Conservation (phyloP, 1,140 invertebrate species). For the Brevipalpus yothersi region DNA sequence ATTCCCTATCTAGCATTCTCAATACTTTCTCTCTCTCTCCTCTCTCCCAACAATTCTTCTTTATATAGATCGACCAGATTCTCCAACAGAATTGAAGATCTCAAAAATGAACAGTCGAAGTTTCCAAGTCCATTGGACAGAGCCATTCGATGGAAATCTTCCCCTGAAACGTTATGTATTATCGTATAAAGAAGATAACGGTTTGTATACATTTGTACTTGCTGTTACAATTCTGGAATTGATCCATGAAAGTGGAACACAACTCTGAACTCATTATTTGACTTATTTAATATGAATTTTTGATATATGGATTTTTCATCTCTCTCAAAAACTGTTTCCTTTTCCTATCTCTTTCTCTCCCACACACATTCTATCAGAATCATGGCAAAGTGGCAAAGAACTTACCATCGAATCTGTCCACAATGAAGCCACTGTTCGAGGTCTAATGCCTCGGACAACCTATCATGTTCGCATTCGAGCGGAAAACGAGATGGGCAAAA, state of each 20-base stretch:
- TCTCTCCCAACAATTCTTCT: neutral
- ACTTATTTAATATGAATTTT: neutral
- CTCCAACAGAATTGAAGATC: conserved; percentile 20
- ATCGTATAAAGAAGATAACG: conserved; percentile 16
- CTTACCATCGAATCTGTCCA: conserved; percentile 1
- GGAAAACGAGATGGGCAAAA: conserved; percentile 82
- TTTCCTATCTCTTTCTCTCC: neutral
- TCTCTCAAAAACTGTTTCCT: neutral
- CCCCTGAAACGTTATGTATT: conserved; percentile 23
- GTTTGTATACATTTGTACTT: conserved; percentile 7
- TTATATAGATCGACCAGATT: conserved; percentile 22
- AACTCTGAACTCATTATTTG: neutral
- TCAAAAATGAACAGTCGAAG: conserved; percentile 18
- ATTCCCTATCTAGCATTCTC: too few relatives aligned
- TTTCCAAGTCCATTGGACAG: conserved; percentile 21
- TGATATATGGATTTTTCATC: neutral
- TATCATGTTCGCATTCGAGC: conserved; percentile 85
- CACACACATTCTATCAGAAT: neutral
- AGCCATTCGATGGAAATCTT: conserved; percentile 25
- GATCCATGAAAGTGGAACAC: neutral
- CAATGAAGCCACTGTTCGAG: neutral
- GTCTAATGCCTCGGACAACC: conserved; percentile 59
- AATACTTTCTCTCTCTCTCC: too few relatives aligned
- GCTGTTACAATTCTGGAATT: neutral
- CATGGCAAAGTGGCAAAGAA: neutral